Evolutionary conservation across 1,140 invertebrate species (phyloP), one percentile per base, ranked within the genome.

Genomic region (Tetramorium alpestre): DNA sequence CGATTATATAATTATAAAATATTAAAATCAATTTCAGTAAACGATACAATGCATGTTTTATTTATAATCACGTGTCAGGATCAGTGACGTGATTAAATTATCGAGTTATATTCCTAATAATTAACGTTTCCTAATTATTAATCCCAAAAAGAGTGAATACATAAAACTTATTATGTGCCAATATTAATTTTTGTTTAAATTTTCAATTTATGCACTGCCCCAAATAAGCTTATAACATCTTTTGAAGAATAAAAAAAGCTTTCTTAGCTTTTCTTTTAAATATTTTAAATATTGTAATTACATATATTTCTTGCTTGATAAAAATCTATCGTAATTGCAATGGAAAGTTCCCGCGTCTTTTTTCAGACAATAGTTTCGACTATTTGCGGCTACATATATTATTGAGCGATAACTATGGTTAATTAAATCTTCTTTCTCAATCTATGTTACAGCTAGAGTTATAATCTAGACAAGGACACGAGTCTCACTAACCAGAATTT

Each of bases 391-490:
- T 47, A 18, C 25, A 78, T 5, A 18, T 25, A 78, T 5, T 25
- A 11, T 41, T 51, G 22, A 85, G n/a, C 28, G 25, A 85, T 41
- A 41, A 76, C 18, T 28, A 85, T 85, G 16, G 51, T 72, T 82
- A 47, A 82, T 73, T 13, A 82, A 82, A 73, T 38, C 44, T 73
- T 75, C 69, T 84, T 85, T 85, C 73, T 85, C 58, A 67, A 78
- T 85, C 82, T 78, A 84, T 60, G 54, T 84, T 84, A 49, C 54
- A 84, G 51, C 18, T 75, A 75, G 69, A 84, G 51, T 82, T 84
- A 84, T 60, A 84, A 75, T 84, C 80, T 75, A 84, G 54, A 84
- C 69, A 84, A 84, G 54, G 69, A 49, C 41, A 84, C 80, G 69
- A 75, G 25, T 75, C 54, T 75, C 41, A 60, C 69, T 84, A 73